phyloP scores from a whole-genome alignment of 2,797 vertebrate species.

The Halcyon chelicuti region DNA sequence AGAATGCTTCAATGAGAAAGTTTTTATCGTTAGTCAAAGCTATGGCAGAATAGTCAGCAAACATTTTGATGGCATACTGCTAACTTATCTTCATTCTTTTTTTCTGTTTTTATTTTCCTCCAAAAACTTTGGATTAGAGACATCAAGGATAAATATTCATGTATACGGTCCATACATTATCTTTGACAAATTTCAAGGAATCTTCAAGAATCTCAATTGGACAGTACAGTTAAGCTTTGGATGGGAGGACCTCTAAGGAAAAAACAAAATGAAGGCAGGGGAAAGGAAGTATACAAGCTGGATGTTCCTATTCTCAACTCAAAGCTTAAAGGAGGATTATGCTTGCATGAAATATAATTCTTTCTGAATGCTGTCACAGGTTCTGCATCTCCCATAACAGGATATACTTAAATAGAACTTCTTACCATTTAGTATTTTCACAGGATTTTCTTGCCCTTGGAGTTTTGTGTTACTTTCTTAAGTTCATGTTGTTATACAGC shows the following conservation, averaged over 20 bases:
- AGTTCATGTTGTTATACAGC: not conserved
- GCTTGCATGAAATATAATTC: not conserved
- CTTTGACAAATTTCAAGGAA: not conserved
- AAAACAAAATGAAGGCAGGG: not conserved
- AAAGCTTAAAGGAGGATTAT: not conserved
- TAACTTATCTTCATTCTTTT: accelerated
- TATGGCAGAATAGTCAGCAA: not conserved
- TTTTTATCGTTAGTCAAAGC: not conserved
- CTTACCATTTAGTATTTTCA: not conserved
- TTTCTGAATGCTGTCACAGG: not conserved
- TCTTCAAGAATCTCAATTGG: not conserved
- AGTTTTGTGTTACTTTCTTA: not conserved
- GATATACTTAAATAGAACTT: not conserved
- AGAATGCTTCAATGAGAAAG: not conserved
- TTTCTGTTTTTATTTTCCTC: accelerated
- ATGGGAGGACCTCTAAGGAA: not conserved
- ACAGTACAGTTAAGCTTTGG: not conserved
- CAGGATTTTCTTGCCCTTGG: not conserved
- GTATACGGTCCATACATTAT: accelerated
- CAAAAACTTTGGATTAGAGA: not conserved
- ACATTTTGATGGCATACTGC: not conserved
- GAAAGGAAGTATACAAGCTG: not conserved
- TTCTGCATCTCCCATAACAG: not conserved
- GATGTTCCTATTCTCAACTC: not conserved
- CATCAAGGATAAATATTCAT: not conserved